A percentile compares a stretch with the other conserved stretches of the same genome.
Evolutionary conservation across 2,113 vertebrate species (phyloP).

Genomic region (Micromys minutus): DNA sequence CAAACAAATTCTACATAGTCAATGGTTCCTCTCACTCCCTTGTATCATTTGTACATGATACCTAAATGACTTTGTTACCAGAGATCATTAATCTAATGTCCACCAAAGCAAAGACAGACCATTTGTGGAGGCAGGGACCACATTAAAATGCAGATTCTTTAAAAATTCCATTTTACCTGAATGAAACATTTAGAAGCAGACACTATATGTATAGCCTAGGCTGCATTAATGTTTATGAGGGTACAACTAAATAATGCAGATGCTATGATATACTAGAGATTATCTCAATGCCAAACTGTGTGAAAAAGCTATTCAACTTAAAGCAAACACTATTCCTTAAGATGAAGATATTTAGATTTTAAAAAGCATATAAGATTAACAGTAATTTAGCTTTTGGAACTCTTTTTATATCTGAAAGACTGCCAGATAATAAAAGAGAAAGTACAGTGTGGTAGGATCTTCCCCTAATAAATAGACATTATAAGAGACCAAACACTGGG

Average conservation of each 20-base stretch:
- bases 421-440: background rate
- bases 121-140: background rate
- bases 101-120: background rate
- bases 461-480: no score
- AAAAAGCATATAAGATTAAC: background rate
- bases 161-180: background rate
- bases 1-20: background rate
- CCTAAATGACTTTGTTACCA: background rate
- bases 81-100: background rate
- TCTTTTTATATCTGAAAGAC: background rate
- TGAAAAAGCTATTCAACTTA: background rate
- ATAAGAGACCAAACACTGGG: no score
- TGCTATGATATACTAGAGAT: background rate
- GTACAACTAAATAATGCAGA: constrained; percentile 8
- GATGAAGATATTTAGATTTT: background rate
- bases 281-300: background rate
- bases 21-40: background rate
- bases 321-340: background rate
- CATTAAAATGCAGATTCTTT: constrained; percentile 11
- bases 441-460: no score
- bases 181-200: background rate
- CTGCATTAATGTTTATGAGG: background rate
- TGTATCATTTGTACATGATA: background rate
- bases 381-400: background rate
- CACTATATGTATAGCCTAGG: background rate